Conservation (phyloP, 2,113 vertebrate species). For the Trogon melanurus region DNA sequence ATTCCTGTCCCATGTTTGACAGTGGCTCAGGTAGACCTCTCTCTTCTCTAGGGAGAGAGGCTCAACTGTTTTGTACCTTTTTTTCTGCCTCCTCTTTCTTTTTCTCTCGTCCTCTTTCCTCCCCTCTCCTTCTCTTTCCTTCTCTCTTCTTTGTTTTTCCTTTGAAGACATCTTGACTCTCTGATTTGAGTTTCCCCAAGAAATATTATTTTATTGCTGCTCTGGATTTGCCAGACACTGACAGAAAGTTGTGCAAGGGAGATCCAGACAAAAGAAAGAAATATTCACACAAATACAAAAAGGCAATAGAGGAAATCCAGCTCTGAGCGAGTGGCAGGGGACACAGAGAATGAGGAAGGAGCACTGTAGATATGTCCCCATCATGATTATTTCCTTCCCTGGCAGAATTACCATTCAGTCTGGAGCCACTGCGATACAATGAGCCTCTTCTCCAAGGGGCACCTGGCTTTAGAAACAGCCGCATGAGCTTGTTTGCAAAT, state of each 20-base stretch:
- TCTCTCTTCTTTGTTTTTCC: background rate
- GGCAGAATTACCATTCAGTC: conserved; percentile 51
- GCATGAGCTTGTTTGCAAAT: conserved; percentile 56
- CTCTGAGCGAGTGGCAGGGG: conserved; percentile 44
- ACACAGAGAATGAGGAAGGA: conserved; percentile 36
- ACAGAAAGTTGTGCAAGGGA: conserved; percentile 32
- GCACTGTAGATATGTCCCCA: conserved; percentile 40
- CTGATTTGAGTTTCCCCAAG: background rate
- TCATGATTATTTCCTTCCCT: conserved; percentile 23
- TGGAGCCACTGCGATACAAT: background rate
- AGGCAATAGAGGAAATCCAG: background rate
- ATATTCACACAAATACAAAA: conserved; percentile 8
- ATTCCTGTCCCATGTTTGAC: rapidly evolving
- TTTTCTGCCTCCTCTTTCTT: background rate
- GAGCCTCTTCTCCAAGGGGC: background rate
- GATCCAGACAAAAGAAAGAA: conserved; percentile 38
- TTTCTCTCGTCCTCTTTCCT: background rate
- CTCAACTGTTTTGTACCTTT: background rate
- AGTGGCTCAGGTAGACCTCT: background rate
- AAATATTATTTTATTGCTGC: conserved; percentile 16
- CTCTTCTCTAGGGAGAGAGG: background rate
- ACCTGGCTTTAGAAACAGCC: conserved; percentile 46
- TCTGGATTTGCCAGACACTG: conserved; percentile 9
- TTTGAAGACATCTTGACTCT: background rate
- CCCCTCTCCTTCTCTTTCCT: background rate